These are phyloP conservation scores for Diorhabda elongata DNA, from an alignment of 1,140 invertebrate species.

Conservation along the genomic window DNA sequence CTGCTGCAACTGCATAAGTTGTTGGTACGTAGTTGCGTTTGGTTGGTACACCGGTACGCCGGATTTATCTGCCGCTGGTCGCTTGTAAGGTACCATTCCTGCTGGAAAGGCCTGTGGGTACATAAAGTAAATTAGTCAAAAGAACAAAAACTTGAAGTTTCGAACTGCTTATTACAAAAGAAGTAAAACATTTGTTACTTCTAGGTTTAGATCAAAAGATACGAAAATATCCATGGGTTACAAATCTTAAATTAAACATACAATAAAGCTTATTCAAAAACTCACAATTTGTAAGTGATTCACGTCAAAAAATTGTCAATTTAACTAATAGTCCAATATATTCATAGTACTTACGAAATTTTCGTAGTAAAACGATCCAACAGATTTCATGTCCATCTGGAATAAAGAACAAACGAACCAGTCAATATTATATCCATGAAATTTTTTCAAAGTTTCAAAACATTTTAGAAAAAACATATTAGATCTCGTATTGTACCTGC, in stretches of 20 bases:
- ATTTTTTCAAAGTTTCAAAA: no score
- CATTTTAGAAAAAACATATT: no score
- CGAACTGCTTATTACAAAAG: no score
- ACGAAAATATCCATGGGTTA: no score
- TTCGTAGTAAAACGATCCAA: constrained; percentile 89
- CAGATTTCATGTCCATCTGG: constrained; percentile 90
- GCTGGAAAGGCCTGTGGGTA: constrained; percentile 78
- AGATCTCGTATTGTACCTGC: no score
- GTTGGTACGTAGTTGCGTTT: constrained; percentile 85
- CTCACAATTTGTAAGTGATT: no score
- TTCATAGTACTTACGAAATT: constrained; percentile 78
- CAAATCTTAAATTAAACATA: no score
- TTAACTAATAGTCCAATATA: no score
- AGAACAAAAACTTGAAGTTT: not conserved
- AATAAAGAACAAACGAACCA: constrained; percentile 52
- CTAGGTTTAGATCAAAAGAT: no score
- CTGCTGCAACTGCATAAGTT: constrained; percentile 92
- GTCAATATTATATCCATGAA: not conserved
- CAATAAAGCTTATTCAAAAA: no score
- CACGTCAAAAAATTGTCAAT: no score
- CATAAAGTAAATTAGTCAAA: not conserved
- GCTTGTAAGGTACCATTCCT: constrained; percentile 90
- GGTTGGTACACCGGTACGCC: constrained; percentile 94
- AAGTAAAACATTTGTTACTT: no score
- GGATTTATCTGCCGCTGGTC: constrained; percentile 90